Evolutionary conservation across 2,113 vertebrate genomes (phyloP), one percentile per base, ranked within the genome.

Genomic region (Microtus pennsylvanicus): DNA sequence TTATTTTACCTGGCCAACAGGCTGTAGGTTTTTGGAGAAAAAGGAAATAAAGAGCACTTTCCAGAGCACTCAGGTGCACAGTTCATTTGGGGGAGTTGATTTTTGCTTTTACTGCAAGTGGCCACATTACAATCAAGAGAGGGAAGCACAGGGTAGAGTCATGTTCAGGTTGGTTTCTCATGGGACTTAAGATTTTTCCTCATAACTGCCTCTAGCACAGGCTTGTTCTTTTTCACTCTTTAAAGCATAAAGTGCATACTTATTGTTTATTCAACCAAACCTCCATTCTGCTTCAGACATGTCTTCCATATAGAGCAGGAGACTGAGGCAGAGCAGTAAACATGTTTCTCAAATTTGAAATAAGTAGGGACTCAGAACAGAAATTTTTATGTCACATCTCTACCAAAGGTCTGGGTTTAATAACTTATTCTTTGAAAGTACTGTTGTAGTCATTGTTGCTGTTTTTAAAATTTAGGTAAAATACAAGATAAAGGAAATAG

Each of bases 1-100:
- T 76, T 97, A 72, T 97, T 97, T 97, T 92, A 98, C 96, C 97
- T 97, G 97, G 95, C 94, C 93, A 97, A 42, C 83, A 55, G 70
- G 7, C 91, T 94, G 42, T 67, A 90, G 63, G 28, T 24, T 80
- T 96, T 91, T 85, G 77, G 93, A 87, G 38, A 38, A 89, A 91
- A 95, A 75, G 61, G 67, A 93, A 95, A 82, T 26, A 94, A 93
- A 65, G 69, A 92, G 47, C 47, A 42, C 13, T 94, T 95, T 87
- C 61, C 93, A 94, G 83, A 83, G 74, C 58, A 86, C 81, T 91
- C 96, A 96, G 96, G 95, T 97, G 87, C 70, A 16, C 63, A 67
- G n/a, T 67, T 96, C 87, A 76, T 38, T 83, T 87, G 70, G 87
- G 74, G 65, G 47, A 89, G 87, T 81, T 95, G 61, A 94, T 58